Evolutionary conservation across 2,113 vertebrate species (phyloP), one percentile per base, ranked within the genome.

Genomic region (Percopsis transmontana): DNA sequence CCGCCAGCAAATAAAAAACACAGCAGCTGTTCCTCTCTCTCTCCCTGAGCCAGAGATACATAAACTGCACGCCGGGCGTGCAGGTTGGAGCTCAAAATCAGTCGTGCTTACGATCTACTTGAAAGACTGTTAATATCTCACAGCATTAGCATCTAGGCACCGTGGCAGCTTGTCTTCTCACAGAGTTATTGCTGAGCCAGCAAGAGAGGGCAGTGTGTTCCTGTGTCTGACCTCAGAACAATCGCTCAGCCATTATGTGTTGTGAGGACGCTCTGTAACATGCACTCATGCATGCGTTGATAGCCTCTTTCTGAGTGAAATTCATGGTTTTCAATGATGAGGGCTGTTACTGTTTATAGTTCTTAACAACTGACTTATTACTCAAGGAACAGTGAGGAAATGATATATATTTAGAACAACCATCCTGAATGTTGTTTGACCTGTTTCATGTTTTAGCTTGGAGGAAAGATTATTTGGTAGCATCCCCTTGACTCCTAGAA

Each of bases 171-270:
- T 40, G 2, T 11, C 61, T n/a, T 27, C 68, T n/a, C 20, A 33
- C 27, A 6, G 27, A 51, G 48, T 51, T 20, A 12, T 20, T 51
- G 48, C 77, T 79, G 58, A 76, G 63, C 62, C 61, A 72, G 60
- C 52, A 47, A 40, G 53, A 69, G 59, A 33, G 47, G 62, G 79
- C 41, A 33, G 76, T 66, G 62, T 80, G 68, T 76, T 77, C 53
- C 52, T 2, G 27, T 6, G 27, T 33, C 27, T 33, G 77, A 67
- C 72, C 64, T 65, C 11, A 14, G 15, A 23, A 70, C 56, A 62
- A 39, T 11, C 27, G 27, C 57, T 68, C 47, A 60, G 70, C 74
- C 65, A 23, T 63, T 66, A 27, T 70, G 44, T 55, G 52, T 10
- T 59, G 47, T 67, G 67, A 23, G 53, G 12, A 74, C 27, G 8